Percentiles rank a stretch among this genome's conserved stretches.
Evolutionary conservation across 1,140 invertebrate genomes (phyloP).

Genomic region (Lasioglossum baleicum): DNA sequence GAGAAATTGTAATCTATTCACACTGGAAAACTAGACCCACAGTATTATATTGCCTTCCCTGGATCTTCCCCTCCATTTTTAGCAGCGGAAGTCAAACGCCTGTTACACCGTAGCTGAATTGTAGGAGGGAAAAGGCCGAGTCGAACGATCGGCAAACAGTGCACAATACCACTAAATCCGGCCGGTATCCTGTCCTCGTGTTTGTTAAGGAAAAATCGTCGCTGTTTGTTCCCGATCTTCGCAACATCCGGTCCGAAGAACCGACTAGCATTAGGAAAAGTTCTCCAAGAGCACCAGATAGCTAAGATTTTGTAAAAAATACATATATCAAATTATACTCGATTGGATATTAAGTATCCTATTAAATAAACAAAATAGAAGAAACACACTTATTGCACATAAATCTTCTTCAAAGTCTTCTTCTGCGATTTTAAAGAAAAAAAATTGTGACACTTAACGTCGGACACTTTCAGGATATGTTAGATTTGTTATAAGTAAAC

Average conservation of each 20-base stretch:
- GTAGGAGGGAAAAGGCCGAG: constrained; percentile 41
- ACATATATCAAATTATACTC: too few species aligned
- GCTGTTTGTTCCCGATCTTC: background rate
- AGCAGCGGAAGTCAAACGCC: constrained; percentile 20
- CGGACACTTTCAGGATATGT: too few species aligned
- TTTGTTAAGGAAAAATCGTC: constrained; percentile 6
- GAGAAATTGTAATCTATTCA: constrained; percentile 12
- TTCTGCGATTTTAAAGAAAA: too few species aligned
- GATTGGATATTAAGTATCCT: too few species aligned
- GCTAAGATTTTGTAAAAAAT: too few species aligned
- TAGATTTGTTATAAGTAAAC: too few species aligned
- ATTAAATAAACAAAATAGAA: too few species aligned
- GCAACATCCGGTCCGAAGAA: background rate
- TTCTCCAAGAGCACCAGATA: too few species aligned
- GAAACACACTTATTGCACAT: too few species aligned
- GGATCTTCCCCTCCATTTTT: constrained; percentile 23
- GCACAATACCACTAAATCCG: background rate
- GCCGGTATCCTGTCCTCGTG: background rate
- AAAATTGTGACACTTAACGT: too few species aligned
- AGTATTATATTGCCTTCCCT: background rate
- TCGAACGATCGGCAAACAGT: constrained; percentile 8
- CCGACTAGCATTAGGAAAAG: constrained; percentile 48
- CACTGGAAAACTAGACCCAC: background rate
- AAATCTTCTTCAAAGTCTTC: too few species aligned
- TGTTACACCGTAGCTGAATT: constrained; percentile 53